phyloP scores from a whole-genome alignment of 2,797 vertebrate genomes.

The Oophaga sylvatica region DNA sequence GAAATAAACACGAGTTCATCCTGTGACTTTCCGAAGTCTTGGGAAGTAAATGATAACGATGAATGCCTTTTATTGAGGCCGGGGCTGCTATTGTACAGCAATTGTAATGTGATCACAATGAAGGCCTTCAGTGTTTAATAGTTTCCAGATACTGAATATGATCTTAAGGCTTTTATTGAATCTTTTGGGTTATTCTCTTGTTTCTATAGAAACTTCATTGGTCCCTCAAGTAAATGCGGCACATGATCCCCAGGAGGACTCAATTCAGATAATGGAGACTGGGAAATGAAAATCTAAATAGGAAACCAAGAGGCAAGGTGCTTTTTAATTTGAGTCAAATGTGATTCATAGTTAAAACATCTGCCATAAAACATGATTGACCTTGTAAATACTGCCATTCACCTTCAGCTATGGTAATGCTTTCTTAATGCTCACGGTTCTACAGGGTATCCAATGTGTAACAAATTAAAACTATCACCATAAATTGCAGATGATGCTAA shows the following conservation, averaged over 20 bases:
- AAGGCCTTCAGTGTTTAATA: slow-evolving; percentile 45
- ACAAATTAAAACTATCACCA: slow-evolving; percentile 56
- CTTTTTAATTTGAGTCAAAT: slow-evolving; percentile 58
- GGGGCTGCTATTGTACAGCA: slow-evolving; percentile 30
- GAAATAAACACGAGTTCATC: slow-evolving; percentile 22
- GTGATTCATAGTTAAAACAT: slow-evolving; percentile 60
- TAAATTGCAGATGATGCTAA: slow-evolving; percentile 44
- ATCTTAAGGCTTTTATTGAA: slow-evolving; percentile 49
- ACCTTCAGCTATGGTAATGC: slow-evolving; percentile 56
- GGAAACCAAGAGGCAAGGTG: slow-evolving; percentile 51
- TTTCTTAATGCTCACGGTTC: slow-evolving; percentile 39
- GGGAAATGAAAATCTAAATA: slow-evolving; percentile 55
- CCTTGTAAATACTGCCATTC: slow-evolving; percentile 56
- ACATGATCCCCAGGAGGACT: slow-evolving; percentile 38
- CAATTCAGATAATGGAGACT: slow-evolving; percentile 50
- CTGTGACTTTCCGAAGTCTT: slow-evolving; percentile 27
- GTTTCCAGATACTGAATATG: slow-evolving; percentile 55
- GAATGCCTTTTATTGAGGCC: slow-evolving; percentile 36
- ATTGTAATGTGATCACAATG: slow-evolving; percentile 51
- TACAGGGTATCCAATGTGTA: slow-evolving; percentile 42
- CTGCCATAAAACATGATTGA: slow-evolving; percentile 55
- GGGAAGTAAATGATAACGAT: slow-evolving; percentile 32
- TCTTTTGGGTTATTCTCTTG: slow-evolving; percentile 33
- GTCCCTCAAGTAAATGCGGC: slow-evolving; percentile 46
- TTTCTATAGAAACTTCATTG: slow-evolving; percentile 55